These are phyloP conservation scores for Drosophila sproati DNA, from an alignment of 1,140 invertebrate species.

Conservation along the genomic window DNA sequence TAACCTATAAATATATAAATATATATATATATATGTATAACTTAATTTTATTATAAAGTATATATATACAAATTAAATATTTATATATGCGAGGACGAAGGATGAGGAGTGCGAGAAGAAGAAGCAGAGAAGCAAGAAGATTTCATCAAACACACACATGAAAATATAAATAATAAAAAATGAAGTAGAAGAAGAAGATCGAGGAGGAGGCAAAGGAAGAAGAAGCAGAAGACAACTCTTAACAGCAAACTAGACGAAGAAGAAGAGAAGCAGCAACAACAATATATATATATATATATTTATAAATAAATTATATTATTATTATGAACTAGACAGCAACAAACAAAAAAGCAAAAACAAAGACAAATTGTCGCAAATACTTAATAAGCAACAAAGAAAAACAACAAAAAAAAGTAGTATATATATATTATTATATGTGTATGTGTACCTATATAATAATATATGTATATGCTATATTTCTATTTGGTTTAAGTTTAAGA, in stretches of 20 bases:
- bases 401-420: conserved; percentile 22
- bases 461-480: conserved; percentile 21
- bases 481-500: conserved; percentile 29
- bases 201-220: background rate
- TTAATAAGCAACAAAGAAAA: conserved; percentile 42
- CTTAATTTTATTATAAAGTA: conserved; percentile 79
- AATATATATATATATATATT: conserved; percentile 64
- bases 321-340: conserved; percentile 55
- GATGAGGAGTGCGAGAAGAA: conserved; percentile 7
- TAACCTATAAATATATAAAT: conserved; percentile 63
- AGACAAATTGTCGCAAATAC: conserved; percentile 61
- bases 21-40: conserved; percentile 63
- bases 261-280: conserved; percentile 38
- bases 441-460: conserved; percentile 24
- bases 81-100: conserved; percentile 64
- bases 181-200: conserved; percentile 49
- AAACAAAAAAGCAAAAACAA: conserved; percentile 33
- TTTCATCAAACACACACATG: conserved; percentile 81
- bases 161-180: conserved; percentile 41
- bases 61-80: conserved; percentile 82
- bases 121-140: conserved; percentile 57
- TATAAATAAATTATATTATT: conserved; percentile 69
- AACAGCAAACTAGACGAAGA: conserved; percentile 52
- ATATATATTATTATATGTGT: conserved; percentile 37
- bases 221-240: conserved; percentile 43